phyloP scores from a whole-genome alignment of 2,113 vertebrate genomes.

The Dermatemys mawii region DNA sequence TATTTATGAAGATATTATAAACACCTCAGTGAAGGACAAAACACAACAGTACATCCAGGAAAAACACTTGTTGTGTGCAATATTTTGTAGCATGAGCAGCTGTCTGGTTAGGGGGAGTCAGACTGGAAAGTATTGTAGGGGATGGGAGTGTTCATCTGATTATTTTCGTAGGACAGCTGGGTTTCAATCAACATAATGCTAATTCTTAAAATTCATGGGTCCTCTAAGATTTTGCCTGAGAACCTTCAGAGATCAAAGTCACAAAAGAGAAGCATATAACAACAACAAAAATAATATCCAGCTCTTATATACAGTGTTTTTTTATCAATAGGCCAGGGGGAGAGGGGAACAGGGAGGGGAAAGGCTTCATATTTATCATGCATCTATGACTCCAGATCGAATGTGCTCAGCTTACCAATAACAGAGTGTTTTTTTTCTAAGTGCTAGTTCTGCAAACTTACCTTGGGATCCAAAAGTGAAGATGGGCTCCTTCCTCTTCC shows the following conservation, averaged over 20 bases:
- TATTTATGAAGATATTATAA: neutral
- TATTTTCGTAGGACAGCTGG: neutral
- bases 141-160: neutral
- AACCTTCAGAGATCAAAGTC: neutral
- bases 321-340: neutral
- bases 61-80: rapidly evolving
- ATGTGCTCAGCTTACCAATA: rapidly evolving
- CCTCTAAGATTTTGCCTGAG: neutral
- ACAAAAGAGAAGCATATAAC: neutral
- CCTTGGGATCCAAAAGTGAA: neutral
- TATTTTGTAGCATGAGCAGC: neutral
- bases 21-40: neutral
- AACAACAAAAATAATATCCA: neutral
- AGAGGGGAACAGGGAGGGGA: too few relatives aligned
- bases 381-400: rapidly evolving
- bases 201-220: neutral
- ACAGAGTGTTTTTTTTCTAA: rapidly evolving
- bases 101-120: neutral
- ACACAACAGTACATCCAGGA: neutral
- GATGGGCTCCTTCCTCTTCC: neutral
- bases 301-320: neutral
- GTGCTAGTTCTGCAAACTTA: neutral
- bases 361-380: neutral
- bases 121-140: neutral
- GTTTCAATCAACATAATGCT: neutral